Percentiles rank a stretch among this genome's conserved stretches.
Evolutionary conservation across 2,888 invertebrate species (phyloP).

Genomic region (Frankliniella fusca): DNA sequence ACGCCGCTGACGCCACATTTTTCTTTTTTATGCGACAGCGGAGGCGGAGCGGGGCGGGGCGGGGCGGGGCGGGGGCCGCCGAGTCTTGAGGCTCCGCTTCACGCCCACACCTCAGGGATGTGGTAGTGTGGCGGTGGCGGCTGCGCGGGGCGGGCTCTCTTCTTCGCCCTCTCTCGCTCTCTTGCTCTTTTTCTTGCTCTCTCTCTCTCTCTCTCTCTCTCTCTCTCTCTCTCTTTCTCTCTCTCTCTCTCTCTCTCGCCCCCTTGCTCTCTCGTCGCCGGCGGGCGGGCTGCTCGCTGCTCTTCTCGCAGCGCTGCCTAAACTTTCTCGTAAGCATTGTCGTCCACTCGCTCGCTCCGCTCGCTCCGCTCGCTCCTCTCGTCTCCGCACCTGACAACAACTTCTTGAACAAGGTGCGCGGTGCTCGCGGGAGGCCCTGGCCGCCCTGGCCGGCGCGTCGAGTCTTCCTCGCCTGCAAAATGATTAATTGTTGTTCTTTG

Average conservation of each 20-base stretch:
- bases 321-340: too few species aligned
- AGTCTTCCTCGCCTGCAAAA: neutral
- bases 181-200: too few species aligned
- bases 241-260: neutral
- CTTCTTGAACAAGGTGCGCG: neutral
- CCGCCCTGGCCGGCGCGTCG: too few species aligned
- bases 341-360: neutral
- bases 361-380: neutral
- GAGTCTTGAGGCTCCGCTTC: neutral
- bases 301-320: neutral
- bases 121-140: neutral
- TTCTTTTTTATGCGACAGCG: conserved; percentile 8
- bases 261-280: neutral
- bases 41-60: neutral
- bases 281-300: neutral
- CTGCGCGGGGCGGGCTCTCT: too few species aligned
- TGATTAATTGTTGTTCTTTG: neutral
- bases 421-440: too few species aligned
- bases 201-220: too few species aligned
- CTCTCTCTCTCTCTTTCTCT: neutral
- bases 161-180: too few species aligned
- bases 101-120: neutral
- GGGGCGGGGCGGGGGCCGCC: neutral
- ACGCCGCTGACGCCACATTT: neutral
- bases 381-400: neutral